phyloP scores from a whole-genome alignment of 1,140 invertebrate genomes.

The Spodoptera litura region DNA sequence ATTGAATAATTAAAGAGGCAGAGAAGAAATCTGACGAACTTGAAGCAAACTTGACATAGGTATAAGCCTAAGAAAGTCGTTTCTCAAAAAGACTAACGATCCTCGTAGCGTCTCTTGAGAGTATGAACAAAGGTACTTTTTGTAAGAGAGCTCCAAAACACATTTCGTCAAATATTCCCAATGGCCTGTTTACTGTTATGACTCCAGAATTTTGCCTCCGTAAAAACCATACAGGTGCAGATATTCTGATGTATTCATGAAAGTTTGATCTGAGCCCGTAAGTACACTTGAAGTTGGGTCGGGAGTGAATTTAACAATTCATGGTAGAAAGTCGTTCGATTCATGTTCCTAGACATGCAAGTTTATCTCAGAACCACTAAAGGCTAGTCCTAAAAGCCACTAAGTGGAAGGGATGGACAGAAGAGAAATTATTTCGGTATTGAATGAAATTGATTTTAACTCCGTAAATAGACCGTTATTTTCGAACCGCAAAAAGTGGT shows the following conservation, averaged over 20 bases:
- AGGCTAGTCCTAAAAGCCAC: conserved; percentile 11
- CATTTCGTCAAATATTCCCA: conserved; percentile 8
- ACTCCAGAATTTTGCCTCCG: background rate
- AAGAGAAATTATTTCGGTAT: background rate
- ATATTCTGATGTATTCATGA: conserved; percentile 20
- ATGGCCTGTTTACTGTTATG: conserved; percentile 14
- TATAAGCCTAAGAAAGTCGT: too few relatives aligned
- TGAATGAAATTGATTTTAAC: background rate
- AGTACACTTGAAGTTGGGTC: conserved; percentile 10
- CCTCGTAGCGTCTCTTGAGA: background rate
- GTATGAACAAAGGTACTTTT: background rate
- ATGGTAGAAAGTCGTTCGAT: conserved; percentile 12
- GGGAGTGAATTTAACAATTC: conserved; percentile 26
- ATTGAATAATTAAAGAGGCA: background rate
- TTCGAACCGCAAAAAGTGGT: background rate
- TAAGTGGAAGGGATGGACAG: conserved; percentile 7
- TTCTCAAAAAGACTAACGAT: conserved; percentile 16
- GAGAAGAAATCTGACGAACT: background rate
- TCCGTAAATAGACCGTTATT: conserved; percentile 1
- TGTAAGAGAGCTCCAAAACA: background rate
- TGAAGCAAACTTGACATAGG: background rate
- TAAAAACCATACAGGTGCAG: conserved; percentile 4
- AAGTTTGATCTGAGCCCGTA: conserved; percentile 24
- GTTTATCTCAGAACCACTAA: background rate
- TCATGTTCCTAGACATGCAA: background rate